Evolutionary conservation across 2,888 invertebrate species (phyloP).

Genomic region (Pollenia labialis): DNA sequence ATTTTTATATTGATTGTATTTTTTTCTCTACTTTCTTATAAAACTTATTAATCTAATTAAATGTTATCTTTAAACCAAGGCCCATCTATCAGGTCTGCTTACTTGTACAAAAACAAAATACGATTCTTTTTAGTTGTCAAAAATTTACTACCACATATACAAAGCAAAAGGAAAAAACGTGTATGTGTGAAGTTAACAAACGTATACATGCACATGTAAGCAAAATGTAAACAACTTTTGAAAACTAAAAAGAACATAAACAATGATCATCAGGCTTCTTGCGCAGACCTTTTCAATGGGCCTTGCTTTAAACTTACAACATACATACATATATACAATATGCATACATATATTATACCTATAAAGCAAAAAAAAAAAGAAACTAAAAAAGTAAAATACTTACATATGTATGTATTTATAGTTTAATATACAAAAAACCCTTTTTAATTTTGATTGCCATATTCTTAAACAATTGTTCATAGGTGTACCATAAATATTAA

Average conservation of each 20-base stretch:
- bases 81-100: too few relatives aligned
- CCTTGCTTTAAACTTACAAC: conserved; percentile 49
- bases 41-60: conserved; percentile 53
- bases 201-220: too few relatives aligned
- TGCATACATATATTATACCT: conserved; percentile 28
- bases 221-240: too few relatives aligned
- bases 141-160: too few relatives aligned
- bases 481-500: not conserved
- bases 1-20: conserved; percentile 36
- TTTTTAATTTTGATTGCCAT: conserved; percentile 65
- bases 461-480: conserved; percentile 42
- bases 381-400: too few relatives aligned
- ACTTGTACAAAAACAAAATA: too few relatives aligned
- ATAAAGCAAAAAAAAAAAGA: conserved; percentile 30
- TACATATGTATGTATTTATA: conserved; percentile 23
- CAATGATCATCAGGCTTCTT: too few relatives aligned
- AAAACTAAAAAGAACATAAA: too few relatives aligned
- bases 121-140: too few relatives aligned
- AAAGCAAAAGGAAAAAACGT: too few relatives aligned
- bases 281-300: too few relatives aligned
- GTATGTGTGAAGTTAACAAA: too few relatives aligned
- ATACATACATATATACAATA: conserved; percentile 31
- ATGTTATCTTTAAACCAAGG: conserved; percentile 44
- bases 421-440: conserved; percentile 6
- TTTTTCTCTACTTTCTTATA: conserved; percentile 38